Conservation (phyloP, 2,113 vertebrate species). For the Cavia porcellus region DNA sequence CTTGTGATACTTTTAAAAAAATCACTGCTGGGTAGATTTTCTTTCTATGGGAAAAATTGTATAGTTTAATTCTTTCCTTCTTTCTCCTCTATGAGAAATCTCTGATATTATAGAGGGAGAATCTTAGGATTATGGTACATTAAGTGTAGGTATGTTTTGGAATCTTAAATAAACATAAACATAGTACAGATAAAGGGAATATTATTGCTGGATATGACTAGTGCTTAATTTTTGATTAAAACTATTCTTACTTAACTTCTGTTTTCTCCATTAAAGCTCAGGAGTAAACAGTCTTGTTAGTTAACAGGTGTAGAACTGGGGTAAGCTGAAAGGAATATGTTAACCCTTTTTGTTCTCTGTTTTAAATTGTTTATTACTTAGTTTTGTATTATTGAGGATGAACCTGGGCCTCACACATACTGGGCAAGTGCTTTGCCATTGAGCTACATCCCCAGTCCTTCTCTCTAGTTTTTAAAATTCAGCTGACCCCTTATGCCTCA, state of each 20-base stretch:
- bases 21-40: conserved; percentile 13
- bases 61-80: not conserved
- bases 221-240: conserved; percentile 40
- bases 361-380: not conserved
- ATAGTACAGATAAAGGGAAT: too few relatives aligned
- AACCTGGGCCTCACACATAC: not conserved
- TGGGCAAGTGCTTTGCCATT: not conserved
- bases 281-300: not conserved
- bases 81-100: not conserved
- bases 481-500: not conserved
- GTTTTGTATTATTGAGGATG: not conserved
- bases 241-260: not conserved
- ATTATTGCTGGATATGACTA: not conserved
- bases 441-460: too few relatives aligned
- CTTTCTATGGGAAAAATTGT: not conserved
- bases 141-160: conserved; percentile 21
- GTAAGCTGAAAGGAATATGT: not conserved
- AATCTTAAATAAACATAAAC: not conserved
- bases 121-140: not conserved
- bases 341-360: not conserved
- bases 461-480: not conserved
- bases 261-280: not conserved
- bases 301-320: not conserved
- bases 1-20: not conserved
- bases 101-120: not conserved